phyloP scores from a whole-genome alignment of 2,888 invertebrate genomes.

The Agrotis exclamationis region DNA sequence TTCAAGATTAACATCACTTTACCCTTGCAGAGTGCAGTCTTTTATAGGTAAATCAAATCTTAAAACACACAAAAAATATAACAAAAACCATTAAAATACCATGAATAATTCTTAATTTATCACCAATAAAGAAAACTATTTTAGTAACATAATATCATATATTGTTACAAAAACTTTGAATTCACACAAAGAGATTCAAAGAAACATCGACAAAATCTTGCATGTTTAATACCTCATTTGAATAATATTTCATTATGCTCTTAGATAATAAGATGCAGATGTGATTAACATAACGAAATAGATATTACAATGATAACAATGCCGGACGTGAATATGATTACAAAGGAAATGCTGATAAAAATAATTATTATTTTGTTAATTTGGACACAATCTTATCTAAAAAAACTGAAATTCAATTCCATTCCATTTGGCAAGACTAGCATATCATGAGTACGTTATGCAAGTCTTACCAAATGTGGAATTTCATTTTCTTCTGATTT shows the following conservation, averaged over 20 bases:
- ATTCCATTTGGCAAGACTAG: too few relatives aligned
- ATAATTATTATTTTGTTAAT: slow-evolving; percentile 3
- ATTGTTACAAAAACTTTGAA: slow-evolving; percentile 27
- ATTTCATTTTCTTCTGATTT: neutral
- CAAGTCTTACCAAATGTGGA: neutral
- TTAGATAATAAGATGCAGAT: slow-evolving; percentile 53
- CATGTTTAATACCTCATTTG: slow-evolving; percentile 58
- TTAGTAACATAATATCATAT: slow-evolving; percentile 10
- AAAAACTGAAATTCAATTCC: neutral
- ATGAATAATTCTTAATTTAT: slow-evolving; percentile 14
- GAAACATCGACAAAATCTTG: slow-evolving; percentile 54
- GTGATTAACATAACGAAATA: slow-evolving; percentile 48
- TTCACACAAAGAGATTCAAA: slow-evolving; percentile 34
- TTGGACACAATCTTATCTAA: slow-evolving; percentile 12
- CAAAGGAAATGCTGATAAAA: slow-evolving; percentile 41
- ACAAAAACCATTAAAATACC: neutral
- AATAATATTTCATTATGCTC: slow-evolving; percentile 51
- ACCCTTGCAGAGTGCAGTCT: neutral
- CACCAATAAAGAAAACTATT: slow-evolving; percentile 30
- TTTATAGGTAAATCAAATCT: too few relatives aligned
- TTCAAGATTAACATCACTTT: neutral
- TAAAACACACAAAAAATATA: neutral
- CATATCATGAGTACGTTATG: slow-evolving; percentile 5
- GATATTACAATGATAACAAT: slow-evolving; percentile 45
- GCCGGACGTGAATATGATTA: slow-evolving; percentile 51